Evolutionary conservation across 2,888 invertebrate genomes (phyloP), one percentile per base, ranked within the genome.

Genomic region (Diabrotica balteata): DNA sequence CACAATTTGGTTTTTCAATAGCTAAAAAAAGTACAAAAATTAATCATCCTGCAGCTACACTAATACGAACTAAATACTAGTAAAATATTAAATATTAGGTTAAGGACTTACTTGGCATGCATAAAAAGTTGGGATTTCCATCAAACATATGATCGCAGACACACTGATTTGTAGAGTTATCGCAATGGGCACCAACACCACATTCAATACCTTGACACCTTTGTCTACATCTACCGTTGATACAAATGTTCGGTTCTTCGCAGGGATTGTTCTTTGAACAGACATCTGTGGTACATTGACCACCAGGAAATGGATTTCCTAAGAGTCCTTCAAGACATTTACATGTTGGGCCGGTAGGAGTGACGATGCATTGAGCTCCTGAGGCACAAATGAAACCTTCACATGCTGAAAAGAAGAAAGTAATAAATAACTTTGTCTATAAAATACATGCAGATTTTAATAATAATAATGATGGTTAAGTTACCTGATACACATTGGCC

Each of bases 241-340:
- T 92, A 81, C 96, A 96, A 2, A 93, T 89, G 76, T 92, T 89
- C 0, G 93, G 93, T 59, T 91, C 90, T 45, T 89, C 89, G 76
- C 96, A 96, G 0, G 93, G 93, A 61, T 91, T 86, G 0, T 89
- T 88, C 4, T 90, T 86, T 0, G 93, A 93, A 82, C 96, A 96
- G 62, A 93, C 87, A 83, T 95, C 95, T 61, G 92, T 90, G 63
- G 87, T 87, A 80, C 96, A 96, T 63, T 88, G 88, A 50, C 96
- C 96, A 43, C 96, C 96, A 1, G 95, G 93, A 86, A 96, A 96
- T 7, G 96, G 95, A 85, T 96, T 96, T 22, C 96, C 96, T 66
- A 91, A 88, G 82, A 91, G 92, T 57, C 95, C 95, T 81, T 94
- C 93, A 3, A 91, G 89, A 79, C 96, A 96, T 80, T 93, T 92